Conservation (phyloP, 1,140 invertebrate species). For the Paraescarpia echinospica region DNA sequence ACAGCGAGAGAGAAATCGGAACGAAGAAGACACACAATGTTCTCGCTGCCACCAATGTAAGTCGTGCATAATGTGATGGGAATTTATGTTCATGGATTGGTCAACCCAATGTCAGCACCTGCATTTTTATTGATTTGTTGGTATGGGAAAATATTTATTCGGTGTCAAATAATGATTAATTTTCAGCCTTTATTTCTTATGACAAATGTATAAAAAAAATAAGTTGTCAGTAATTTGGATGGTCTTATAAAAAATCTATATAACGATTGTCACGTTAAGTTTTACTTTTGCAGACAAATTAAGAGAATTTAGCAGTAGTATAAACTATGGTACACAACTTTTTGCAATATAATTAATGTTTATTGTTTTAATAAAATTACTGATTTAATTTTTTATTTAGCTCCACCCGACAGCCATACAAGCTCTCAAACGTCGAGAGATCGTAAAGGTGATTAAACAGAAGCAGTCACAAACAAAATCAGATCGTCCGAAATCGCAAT, state of each 20-base stretch:
- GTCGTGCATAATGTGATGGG: background rate
- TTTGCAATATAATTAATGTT: too few relatives aligned
- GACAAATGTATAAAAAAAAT: background rate
- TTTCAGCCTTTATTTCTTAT: background rate
- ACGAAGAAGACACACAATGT: conserved; percentile 14
- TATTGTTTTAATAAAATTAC: background rate
- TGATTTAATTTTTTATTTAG: background rate
- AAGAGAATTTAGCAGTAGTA: too few relatives aligned
- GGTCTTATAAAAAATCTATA: background rate
- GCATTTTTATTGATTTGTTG: background rate
- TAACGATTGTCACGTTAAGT: background rate
- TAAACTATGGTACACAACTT: too few relatives aligned
- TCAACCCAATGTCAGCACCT: background rate
- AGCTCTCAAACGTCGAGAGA: background rate
- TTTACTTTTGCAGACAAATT: background rate
- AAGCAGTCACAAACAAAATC: background rate
- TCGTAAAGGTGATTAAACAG: background rate
- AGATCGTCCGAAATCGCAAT: background rate
- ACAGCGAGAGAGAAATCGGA: background rate
- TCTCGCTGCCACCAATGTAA: conserved; percentile 5
- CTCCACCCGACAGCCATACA: conserved; percentile 9
- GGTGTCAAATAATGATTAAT: background rate
- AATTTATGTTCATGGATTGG: background rate
- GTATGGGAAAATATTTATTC: background rate
- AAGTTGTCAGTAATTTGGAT: background rate